Evolutionary conservation across 1,140 invertebrate genomes (phyloP), one percentile per base, ranked within the genome.

Genomic region (Aricia agestis): DNA sequence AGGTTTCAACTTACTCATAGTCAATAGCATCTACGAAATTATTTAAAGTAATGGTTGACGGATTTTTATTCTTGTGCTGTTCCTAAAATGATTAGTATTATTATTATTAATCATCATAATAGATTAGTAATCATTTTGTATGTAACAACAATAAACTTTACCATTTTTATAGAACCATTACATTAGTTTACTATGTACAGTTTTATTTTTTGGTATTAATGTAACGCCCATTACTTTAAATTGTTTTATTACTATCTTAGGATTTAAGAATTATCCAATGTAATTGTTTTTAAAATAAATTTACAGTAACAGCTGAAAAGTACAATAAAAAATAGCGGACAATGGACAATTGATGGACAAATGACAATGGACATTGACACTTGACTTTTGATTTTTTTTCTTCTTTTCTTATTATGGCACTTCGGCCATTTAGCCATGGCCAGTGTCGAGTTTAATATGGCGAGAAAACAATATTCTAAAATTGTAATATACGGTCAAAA

Each of bases 1-100:
- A 72, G 71, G 13, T 52, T 52, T 52, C 11, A 69, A 84, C 86
- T 86, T 78, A 89, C 86, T 85, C 77, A 57, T 86, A 89, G 71
- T 89, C 85, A 31, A 65, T 70, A 17, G 83, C 76, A 70, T 86
- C 82, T 18, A 76, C 67, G 58, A 72, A 77, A 63, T 72, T 76
- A 67, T 78, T 80, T 17, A 79, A 73, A n/a, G 81, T 78, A 36
- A 81, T 80, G 69, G 69, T 76, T 36, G 79, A 76, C 18, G 78
- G 81, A 66, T 72, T 77, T 70, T 83, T 74, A 58, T 66, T 66
- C 66, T 76, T 79, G 72, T 74, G 79, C 32, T 77, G 67, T 68
- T 85, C 85, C 86, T 87, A 70, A 73, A 72, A 75, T 59, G 25
- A 68, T 76, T 31, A 75, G 45, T 17, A 63, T 65, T 58, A 18